phyloP scores from a whole-genome alignment of 2,888 invertebrate genomes.

The Cerastis leucographa region DNA sequence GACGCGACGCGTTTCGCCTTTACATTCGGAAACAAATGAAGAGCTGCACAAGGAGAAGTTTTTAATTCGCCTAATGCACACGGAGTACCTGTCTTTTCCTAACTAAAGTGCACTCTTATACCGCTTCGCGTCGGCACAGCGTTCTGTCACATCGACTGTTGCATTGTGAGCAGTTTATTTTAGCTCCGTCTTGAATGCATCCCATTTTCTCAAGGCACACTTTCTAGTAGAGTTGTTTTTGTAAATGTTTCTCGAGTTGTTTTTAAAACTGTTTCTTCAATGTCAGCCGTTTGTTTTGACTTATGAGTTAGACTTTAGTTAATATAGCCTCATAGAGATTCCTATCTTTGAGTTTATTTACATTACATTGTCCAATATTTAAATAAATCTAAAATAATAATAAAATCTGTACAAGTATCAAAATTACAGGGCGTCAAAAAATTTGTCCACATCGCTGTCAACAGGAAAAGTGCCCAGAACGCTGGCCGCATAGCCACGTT shows the following conservation, averaged over 20 bases:
- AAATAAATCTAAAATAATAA: too few species aligned
- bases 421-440: too few species aligned
- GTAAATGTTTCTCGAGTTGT: constrained; percentile 49
- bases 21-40: constrained; percentile 85
- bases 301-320: neutral
- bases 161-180: constrained; percentile 86
- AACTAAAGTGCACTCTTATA: constrained; percentile 85
- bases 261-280: constrained; percentile 34
- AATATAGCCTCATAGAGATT: neutral
- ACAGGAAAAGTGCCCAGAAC: too few species aligned
- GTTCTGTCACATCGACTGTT: constrained; percentile 85
- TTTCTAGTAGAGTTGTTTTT: constrained; percentile 68
- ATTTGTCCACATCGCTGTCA: too few species aligned
- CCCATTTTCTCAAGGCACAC: constrained; percentile 72
- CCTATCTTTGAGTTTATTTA: too few species aligned
- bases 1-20: constrained; percentile 77
- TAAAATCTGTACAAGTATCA: too few species aligned
- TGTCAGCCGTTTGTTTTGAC: constrained; percentile 33
- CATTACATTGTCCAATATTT: too few species aligned
- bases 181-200: constrained; percentile 80
- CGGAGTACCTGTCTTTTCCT: constrained; percentile 83
- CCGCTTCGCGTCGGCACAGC: constrained; percentile 77
- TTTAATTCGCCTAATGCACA: constrained; percentile 90
- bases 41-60: constrained; percentile 82
- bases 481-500: too few species aligned